A percentile compares a stretch with the other conserved stretches of the same genome.
Evolutionary conservation across 2,113 vertebrate genomes (phyloP).

Genomic region (Puffinus mauretanicus): DNA sequence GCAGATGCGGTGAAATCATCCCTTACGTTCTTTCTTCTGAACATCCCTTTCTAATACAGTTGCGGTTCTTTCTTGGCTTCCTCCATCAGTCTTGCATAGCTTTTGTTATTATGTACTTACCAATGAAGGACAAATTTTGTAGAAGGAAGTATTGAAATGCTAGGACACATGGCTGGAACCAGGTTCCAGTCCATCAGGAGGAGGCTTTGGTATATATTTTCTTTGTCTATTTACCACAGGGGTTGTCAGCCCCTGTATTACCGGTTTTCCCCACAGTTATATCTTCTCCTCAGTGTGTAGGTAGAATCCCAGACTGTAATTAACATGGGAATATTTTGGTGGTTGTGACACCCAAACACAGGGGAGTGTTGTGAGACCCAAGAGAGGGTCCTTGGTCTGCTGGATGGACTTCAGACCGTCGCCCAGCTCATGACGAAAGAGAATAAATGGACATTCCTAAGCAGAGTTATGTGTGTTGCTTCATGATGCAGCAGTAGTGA

Average conservation of each 20-base stretch:
- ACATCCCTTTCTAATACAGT: neutral
- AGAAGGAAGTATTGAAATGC: neutral
- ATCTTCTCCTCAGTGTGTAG: neutral
- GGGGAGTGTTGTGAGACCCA: neutral
- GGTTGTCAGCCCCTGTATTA: neutral
- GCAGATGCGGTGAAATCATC: neutral
- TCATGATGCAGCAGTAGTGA: neutral
- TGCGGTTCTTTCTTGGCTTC: neutral
- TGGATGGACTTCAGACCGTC: neutral
- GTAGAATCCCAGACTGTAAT: neutral
- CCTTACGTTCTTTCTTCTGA: neutral
- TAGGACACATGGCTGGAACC: neutral
- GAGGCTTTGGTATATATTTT: neutral
- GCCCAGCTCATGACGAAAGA: fast-evolving
- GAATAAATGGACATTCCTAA: neutral
- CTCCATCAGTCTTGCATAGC: neutral
- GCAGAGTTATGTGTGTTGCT: neutral
- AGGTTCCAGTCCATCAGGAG: neutral
- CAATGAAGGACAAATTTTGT: neutral
- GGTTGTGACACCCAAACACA: neutral
- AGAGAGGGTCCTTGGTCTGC: neutral
- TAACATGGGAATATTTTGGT: neutral
- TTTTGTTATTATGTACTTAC: neutral
- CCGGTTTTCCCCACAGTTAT: neutral
- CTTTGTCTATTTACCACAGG: neutral